Conservation (phyloP, 2,888 invertebrate genomes). For the Poecilobothrus nobilitatus region DNA sequence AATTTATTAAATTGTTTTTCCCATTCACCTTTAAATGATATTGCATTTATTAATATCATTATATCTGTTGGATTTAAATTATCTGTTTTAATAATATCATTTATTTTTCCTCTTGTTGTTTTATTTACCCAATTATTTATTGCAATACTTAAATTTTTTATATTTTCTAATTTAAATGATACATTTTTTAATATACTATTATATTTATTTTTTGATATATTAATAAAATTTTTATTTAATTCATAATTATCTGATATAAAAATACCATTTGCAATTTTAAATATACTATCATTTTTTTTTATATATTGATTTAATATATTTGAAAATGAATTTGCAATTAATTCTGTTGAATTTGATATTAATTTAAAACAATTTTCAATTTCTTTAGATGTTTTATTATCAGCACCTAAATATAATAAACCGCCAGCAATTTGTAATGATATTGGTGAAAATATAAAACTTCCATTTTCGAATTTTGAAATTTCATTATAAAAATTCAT, state of each 20-base stretch:
- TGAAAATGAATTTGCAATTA: conserved; percentile 18
- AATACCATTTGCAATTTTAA: conserved; percentile 63
- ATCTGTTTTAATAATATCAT: conserved; percentile 53
- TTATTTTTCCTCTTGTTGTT: conserved; percentile 76
- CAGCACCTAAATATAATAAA: conserved; percentile 59
- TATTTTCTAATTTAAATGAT: conserved; percentile 50
- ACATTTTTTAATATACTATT: conserved; percentile 56
- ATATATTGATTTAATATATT: conserved; percentile 11
- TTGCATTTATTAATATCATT: conserved; percentile 71
- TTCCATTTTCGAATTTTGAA: conserved; percentile 48
- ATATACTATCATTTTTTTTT: background rate
- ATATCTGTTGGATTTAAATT: conserved; percentile 44
- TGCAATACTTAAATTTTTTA: conserved; percentile 44
- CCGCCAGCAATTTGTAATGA: conserved; percentile 60
- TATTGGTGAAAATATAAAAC: conserved; percentile 60
- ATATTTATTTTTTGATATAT: conserved; percentile 55
- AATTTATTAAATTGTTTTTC: conserved; percentile 53
- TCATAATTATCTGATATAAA: conserved; percentile 54
- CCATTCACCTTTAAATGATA: conserved; percentile 86
- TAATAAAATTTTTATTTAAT: conserved; percentile 50
- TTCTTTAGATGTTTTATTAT: conserved; percentile 50
- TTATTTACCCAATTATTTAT: conserved; percentile 79
- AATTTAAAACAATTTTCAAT: conserved; percentile 46
- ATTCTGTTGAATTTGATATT: conserved; percentile 14
- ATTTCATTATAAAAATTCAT: conserved; percentile 26